phyloP scores from a whole-genome alignment of 2,888 invertebrate genomes.

The Parasteatoda lunata region DNA sequence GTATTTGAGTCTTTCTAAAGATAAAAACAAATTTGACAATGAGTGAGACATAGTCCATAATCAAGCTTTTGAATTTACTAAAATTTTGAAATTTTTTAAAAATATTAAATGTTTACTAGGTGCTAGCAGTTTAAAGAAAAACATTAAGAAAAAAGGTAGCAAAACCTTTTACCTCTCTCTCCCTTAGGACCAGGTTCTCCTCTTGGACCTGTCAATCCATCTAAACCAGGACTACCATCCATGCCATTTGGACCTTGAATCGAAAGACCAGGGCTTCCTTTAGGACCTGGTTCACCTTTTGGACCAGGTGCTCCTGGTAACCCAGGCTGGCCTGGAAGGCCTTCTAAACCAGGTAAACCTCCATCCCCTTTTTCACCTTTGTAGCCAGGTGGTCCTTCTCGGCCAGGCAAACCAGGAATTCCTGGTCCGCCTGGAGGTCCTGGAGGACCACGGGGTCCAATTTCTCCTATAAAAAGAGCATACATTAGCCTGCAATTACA shows the following conservation, averaged over 20 bases:
- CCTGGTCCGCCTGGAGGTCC: conserved; percentile 84
- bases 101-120: neutral
- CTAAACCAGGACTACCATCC: conserved; percentile 68
- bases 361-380: conserved; percentile 80
- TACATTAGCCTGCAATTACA: no score
- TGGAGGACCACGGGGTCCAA: conserved; percentile 86
- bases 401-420: conserved; percentile 63
- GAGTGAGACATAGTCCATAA: neutral
- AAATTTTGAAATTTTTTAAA: neutral
- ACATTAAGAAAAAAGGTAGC: no score
- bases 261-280: conserved; percentile 68
- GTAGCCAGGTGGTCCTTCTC: conserved; percentile 72
- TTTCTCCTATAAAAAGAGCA: conserved; percentile 44
- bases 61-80: neutral
- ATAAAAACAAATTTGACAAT: neutral
- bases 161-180: conserved; percentile 63
- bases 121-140: neutral
- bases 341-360: conserved; percentile 76
- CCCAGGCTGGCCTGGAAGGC: conserved; percentile 84
- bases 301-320: conserved; percentile 87
- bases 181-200: conserved; percentile 69
- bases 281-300: conserved; percentile 77
- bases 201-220: conserved; percentile 79
- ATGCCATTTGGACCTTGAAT: conserved; percentile 69
- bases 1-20: no score